Conservation (phyloP, 2,888 invertebrate species). For the Augochlorella aurata region DNA sequence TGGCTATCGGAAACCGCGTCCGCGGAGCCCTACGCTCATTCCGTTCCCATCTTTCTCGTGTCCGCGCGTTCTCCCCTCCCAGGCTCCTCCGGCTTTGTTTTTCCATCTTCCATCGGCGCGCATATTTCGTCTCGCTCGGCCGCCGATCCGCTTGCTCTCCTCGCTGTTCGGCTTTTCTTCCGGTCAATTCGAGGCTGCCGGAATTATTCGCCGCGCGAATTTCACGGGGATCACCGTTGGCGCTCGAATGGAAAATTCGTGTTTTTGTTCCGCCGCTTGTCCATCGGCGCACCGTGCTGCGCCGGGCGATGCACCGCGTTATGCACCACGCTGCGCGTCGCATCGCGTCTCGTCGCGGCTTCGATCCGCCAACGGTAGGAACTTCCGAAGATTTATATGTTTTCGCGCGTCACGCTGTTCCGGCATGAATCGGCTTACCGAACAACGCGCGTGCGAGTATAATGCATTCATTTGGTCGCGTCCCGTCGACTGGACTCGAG, state of each 20-base stretch:
- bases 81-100: constrained; percentile 26
- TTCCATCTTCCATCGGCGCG: constrained; percentile 27
- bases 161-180: constrained; percentile 26
- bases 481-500: background rate
- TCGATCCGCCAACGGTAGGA: constrained; percentile 7
- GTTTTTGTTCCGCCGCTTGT: constrained; percentile 51
- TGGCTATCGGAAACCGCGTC: constrained; percentile 70
- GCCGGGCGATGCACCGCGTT: background rate
- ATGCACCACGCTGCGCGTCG: background rate
- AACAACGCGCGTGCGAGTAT: constrained; percentile 28
- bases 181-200: constrained; percentile 47
- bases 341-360: constrained; percentile 11
- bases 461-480: constrained; percentile 37
- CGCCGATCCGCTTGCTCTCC: constrained; percentile 2
- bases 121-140: constrained; percentile 32
- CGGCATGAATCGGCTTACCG: constrained; percentile 47
- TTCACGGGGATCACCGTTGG: constrained; percentile 34
- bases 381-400: constrained; percentile 53
- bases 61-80: background rate
- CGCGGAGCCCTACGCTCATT: constrained; percentile 46
- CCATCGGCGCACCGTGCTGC: background rate
- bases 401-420: constrained; percentile 47
- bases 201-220: constrained; percentile 45
- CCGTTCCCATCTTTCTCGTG: constrained; percentile 33
- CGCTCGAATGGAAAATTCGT: constrained; percentile 61